Evolutionary conservation across 2,113 vertebrate species (phyloP).

Genomic region (Peromyscus leucopus): DNA sequence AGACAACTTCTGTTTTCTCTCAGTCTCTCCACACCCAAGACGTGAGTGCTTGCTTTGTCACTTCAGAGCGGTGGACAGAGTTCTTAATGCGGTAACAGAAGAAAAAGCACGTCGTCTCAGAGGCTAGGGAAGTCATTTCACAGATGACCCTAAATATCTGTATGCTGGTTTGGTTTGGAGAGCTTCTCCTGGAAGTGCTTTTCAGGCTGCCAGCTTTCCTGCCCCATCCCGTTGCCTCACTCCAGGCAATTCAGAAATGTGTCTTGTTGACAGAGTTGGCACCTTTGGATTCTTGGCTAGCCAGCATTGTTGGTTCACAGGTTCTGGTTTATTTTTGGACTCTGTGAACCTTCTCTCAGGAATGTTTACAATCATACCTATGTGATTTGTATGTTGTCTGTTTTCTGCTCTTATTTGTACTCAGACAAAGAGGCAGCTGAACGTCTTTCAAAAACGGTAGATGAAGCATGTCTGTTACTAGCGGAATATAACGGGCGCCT

Average conservation of each 20-base stretch:
- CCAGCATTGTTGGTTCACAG: slow-evolving; percentile 35
- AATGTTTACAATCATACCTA: slow-evolving; percentile 63
- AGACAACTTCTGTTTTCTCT: background rate
- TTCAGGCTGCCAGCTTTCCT: slow-evolving; percentile 3
- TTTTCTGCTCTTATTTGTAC: slow-evolving; percentile 58
- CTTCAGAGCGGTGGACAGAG: slow-evolving; percentile 41
- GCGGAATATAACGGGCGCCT: slow-evolving; percentile 98
- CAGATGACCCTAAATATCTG: background rate
- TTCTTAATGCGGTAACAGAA: slow-evolving; percentile 46
- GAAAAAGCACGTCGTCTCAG: slow-evolving; percentile 35
- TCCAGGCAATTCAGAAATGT: slow-evolving; percentile 50
- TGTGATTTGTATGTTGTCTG: slow-evolving; percentile 74
- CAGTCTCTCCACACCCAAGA: slow-evolving; percentile 9
- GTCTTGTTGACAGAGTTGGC: slow-evolving; percentile 20
- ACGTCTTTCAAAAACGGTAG: slow-evolving; percentile 97
- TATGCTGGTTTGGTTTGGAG: slow-evolving; percentile 41
- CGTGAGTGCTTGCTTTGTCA: slow-evolving; percentile 15
- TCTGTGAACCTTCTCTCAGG: background rate
- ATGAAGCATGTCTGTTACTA: slow-evolving; percentile 97
- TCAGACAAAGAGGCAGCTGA: slow-evolving; percentile 98
- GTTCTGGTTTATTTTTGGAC: slow-evolving; percentile 46
- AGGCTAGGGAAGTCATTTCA: slow-evolving; percentile 43
- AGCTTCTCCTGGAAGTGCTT: slow-evolving; percentile 19
- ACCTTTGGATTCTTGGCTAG: slow-evolving; percentile 47
- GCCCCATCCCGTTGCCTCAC: background rate